These are phyloP conservation scores for Mythimna pallens DNA, from an alignment of 2,888 invertebrate species.

Conservation along the genomic window DNA sequence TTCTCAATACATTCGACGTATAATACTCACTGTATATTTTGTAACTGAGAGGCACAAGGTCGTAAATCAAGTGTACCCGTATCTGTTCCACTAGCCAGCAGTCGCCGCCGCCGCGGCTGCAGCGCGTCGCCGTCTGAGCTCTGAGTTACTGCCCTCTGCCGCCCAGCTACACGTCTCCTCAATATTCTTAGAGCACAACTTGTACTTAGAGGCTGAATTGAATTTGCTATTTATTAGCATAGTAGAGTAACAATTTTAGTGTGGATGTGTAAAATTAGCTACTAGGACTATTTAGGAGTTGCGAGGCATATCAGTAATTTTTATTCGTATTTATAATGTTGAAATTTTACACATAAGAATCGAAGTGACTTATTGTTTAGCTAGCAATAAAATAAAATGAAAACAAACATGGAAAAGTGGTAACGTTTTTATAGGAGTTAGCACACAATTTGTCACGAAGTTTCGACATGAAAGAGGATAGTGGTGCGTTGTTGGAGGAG, in stretches of 20 bases:
- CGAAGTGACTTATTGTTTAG: conserved; percentile 57
- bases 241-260: conserved; percentile 85
- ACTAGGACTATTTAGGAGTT: conserved; percentile 80
- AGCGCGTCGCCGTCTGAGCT: conserved; percentile 54
- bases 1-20: conserved; percentile 88
- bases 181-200: conserved; percentile 85
- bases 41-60: conserved; percentile 89
- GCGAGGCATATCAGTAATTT: conserved; percentile 65
- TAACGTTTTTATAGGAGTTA: conserved; percentile 92
- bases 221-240: conserved; percentile 86
- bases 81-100: conserved; percentile 47
- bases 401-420: conserved; percentile 37
- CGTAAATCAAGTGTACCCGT: conserved; percentile 74
- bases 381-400: conserved; percentile 36
- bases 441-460: conserved; percentile 96
- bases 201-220: conserved; percentile 88
- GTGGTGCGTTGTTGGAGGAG: conserved; percentile 93
- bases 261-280: conserved; percentile 83
- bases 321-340: conserved; percentile 43
- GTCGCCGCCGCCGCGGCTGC: conserved; percentile 58
- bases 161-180: conserved; percentile 86
- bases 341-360: conserved; percentile 38
- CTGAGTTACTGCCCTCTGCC: conserved; percentile 86
- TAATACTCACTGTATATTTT: conserved; percentile 84
- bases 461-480: conserved; percentile 97